Conservation (phyloP, 2,797 vertebrate genomes). For the Melanogrammus aeglefinus region DNA sequence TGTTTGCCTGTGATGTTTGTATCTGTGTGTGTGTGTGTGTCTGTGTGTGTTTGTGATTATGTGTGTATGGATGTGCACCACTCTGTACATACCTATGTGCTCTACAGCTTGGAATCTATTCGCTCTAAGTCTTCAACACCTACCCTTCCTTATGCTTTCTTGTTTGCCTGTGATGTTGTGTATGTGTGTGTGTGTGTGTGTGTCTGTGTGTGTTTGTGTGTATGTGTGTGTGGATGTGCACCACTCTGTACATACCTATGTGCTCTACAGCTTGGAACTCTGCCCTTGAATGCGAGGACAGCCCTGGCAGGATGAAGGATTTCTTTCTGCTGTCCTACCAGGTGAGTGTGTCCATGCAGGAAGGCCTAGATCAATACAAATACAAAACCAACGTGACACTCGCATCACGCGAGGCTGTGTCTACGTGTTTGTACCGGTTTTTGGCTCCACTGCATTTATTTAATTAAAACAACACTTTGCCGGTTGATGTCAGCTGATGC, state of each 20-base stretch:
- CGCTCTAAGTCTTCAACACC: too few relatives aligned
- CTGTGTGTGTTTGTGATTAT: conserved; percentile 30
- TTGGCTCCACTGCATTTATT: neutral
- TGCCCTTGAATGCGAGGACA: conserved; percentile 78
- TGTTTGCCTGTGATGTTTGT: conserved; percentile 5
- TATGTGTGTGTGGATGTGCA: conserved; percentile 3
- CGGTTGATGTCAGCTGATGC: too few relatives aligned
- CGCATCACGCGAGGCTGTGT: conserved; percentile 12
- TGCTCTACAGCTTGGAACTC: conserved; percentile 86
- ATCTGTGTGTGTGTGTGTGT: conserved; percentile 9
- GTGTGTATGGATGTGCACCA: conserved; percentile 11
- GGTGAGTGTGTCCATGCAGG: conserved; percentile 67
- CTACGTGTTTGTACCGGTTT: neutral
- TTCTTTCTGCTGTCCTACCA: conserved; percentile 90
- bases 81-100: conserved; percentile 34
- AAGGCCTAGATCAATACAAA: conserved; percentile 39
- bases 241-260: conserved; percentile 21
- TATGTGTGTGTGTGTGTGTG: too few relatives aligned
- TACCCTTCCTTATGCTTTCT: too few relatives aligned
- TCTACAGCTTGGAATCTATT: conserved; percentile 92
- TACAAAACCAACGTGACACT: conserved; percentile 28
- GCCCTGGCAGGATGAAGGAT: conserved; percentile 81
- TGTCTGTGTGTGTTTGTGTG: too few relatives aligned
- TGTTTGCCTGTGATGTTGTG: too few relatives aligned
- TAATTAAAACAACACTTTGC: neutral